Evolutionary conservation across 2,888 invertebrate species (phyloP), one percentile per base, ranked within the genome.

Genomic region (Galerucella nymphaeae): DNA sequence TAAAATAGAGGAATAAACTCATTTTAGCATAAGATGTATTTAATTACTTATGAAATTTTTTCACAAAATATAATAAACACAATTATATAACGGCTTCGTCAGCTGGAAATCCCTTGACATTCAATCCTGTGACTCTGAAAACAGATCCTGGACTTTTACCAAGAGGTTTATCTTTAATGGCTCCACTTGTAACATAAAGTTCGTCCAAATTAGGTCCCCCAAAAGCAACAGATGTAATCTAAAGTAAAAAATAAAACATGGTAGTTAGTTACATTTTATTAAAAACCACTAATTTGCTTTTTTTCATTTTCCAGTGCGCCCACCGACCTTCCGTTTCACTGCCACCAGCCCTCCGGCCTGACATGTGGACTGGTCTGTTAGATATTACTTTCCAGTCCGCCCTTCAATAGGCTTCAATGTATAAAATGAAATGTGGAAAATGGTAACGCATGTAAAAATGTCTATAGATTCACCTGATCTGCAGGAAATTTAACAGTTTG

Each of bases 401-500:
- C n/a, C n/a, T n/a, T n/a, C n/a, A n/a, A n/a, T n/a, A n/a, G n/a
- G n/a, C n/a, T n/a, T n/a, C n/a, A n/a, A n/a, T n/a, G n/a, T n/a
- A n/a, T n/a, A n/a, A n/a, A n/a, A n/a, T n/a, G 6, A 6, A 50
- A 3, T 14, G 42, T 41, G 20, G 13, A 45, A 58, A 67, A 48
- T 11, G 14, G 18, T 14, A 42, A 48, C n/a, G 18, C 14, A 16
- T 30, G 10, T 18, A 48, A 42, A 48, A 14, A n/a, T 42, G 9
- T 13, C 23, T 45, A 30, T 2, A 50, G 0, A 41, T 11, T 16
- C 2, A 91, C 89, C 83, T 92, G 91, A 30, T 90, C 89, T 10
- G 91, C 90, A 0, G 94, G 94, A 70, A 93, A 87, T 13, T 88
- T 84, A 5, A 94, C 85, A 75, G 88, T 88, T 74, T 90, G 87